Evolutionary conservation across 1,140 invertebrate species (phyloP), one percentile per base, ranked within the genome.

Genomic region (Antheraea mylitta): DNA sequence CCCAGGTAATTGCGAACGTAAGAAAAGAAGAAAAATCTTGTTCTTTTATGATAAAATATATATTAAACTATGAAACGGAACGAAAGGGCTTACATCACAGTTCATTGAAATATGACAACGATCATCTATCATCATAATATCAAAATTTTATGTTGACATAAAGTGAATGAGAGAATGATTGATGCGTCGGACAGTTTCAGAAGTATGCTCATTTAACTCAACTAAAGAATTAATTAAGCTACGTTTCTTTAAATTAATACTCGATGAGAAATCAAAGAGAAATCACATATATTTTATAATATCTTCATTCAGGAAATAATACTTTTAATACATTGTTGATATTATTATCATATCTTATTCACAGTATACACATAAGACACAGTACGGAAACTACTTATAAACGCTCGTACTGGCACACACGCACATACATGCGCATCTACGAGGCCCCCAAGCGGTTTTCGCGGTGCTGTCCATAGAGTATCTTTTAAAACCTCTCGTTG

Each of bases 121-220:
- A 76, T 72, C 77, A 90, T 90, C 86, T 80, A 90, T 90, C 88
- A 89, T 79, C 62, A 22, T 72, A 74, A 70, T 86, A 89, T 89
- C 86, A 89, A 86, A 88, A 87, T 87, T 89, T 83, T 81, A 87
- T 85, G 83, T 89, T 84, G 85, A 89, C 82, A 84, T 76, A 86
- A 86, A 89, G 80, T 90, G 79, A 83, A 90, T 85, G 84, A 83
- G 84, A 81, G 78, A 80, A 85, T 89, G 88, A 90, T 90, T 87
- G 83, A 90, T 90, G 83, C 75, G 77, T 70, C 61, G 77, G 65
- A 74, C 75, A 81, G 80, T 82, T 67, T 75, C 70, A 70, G 80
- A 81, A 73, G 62, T 75, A 80, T 80, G 68, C 74, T 74, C 75
- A 69, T 72, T 79, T 76, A 76, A 76, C 76, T 73, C 69, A 78